phyloP scores from a whole-genome alignment of 1,140 invertebrate genomes.

The Tigriopus japonicus region DNA sequence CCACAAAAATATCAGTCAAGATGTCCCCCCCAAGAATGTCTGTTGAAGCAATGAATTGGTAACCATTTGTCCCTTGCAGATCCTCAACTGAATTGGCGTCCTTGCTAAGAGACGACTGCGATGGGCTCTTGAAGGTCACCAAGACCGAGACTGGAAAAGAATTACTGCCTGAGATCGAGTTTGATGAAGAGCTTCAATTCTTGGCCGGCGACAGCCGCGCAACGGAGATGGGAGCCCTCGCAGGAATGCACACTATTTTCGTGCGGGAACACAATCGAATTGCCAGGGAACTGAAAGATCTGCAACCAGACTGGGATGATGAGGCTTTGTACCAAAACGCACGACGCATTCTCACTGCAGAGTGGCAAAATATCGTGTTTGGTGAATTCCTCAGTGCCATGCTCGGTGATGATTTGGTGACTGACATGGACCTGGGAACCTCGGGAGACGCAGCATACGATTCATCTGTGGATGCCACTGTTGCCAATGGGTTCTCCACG shows the following conservation, averaged over 20 bases:
- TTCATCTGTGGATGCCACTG: constrained; percentile 25
- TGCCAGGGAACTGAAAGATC: constrained; percentile 20
- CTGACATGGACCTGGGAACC: not conserved
- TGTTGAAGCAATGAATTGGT: no score
- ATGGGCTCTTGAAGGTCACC: not conserved
- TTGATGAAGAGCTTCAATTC: not conserved
- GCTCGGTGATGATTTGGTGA: constrained; percentile 17
- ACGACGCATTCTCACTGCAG: constrained; percentile 27
- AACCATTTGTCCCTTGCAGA: not conserved
- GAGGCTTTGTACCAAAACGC: constrained; percentile 47
- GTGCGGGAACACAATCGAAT: constrained; percentile 33
- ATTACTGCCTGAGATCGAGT: not conserved
- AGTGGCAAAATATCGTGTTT: constrained; percentile 28
- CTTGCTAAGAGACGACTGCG: no score
- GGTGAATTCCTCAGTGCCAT: constrained; percentile 26
- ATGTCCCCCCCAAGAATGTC: no score
- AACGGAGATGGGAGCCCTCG: not conserved
- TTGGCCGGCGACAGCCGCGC: constrained; percentile 2
- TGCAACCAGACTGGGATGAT: constrained; percentile 33
- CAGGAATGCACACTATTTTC: constrained; percentile 25
- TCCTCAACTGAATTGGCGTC: constrained; percentile 17
- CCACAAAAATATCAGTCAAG: no score
- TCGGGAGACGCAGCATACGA: constrained; percentile 26
- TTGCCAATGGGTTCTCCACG: constrained; percentile 27
- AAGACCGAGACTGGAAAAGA: not conserved